Evolutionary conservation across 2,797 vertebrate genomes (phyloP).

Genomic region (Bufotes viridis): DNA sequence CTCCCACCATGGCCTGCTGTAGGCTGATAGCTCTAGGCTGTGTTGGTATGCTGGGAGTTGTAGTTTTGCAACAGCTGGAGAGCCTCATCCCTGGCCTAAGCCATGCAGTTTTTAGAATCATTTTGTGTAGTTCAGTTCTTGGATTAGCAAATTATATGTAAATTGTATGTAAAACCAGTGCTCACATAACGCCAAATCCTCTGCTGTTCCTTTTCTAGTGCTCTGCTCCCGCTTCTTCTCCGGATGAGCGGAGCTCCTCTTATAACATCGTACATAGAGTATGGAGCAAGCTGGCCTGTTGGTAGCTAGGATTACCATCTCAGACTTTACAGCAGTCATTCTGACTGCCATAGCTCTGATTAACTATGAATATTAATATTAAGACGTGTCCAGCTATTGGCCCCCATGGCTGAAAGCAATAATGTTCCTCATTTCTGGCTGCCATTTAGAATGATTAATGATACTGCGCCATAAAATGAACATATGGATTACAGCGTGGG

Average conservation of each 20-base stretch:
- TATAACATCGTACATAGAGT: neutral
- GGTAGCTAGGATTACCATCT: neutral
- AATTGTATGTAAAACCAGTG: neutral
- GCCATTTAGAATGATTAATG: neutral
- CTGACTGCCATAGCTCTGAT: neutral
- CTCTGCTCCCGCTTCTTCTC: neutral
- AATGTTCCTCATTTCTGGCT: neutral
- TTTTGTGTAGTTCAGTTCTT: neutral
- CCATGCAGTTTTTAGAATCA: neutral
- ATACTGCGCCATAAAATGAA: neutral
- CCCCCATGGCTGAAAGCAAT: neutral
- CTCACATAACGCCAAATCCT: neutral
- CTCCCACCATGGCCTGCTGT: too few species aligned
- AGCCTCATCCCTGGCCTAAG: too few species aligned
- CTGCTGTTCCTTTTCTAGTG: neutral
- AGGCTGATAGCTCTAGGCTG: too few species aligned
- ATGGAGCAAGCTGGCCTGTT: neutral
- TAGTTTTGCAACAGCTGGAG: too few species aligned
- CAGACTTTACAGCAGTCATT: neutral
- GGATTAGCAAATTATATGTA: neutral
- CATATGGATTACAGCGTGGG: neutral
- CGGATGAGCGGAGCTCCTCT: neutral
- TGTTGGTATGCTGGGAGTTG: too few species aligned
- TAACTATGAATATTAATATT: conserved; percentile 3
- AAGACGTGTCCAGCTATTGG: neutral